These are phyloP conservation scores for Enoplosus armatus DNA, from an alignment of 2,797 vertebrate species.

Conservation along the genomic window DNA sequence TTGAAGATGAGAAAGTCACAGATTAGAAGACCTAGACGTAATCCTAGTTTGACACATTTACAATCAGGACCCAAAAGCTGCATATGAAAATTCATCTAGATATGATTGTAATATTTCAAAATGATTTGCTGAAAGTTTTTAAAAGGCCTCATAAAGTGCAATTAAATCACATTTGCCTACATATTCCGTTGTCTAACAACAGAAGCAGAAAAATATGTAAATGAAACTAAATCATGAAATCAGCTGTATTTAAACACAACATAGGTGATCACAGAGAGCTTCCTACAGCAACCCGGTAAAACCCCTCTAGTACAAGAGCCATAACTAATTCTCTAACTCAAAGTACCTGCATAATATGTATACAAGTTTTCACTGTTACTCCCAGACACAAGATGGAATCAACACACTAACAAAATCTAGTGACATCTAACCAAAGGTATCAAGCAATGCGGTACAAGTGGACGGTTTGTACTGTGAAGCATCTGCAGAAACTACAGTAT, in stretches of 20 bases:
- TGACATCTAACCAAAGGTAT: no score
- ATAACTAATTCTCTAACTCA: constrained; percentile 4
- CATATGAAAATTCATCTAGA: neutral
- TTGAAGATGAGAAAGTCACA: neutral
- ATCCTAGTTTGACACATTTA: neutral
- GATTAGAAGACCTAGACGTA: neutral
- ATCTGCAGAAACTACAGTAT: no score
- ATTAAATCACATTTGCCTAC: neutral
- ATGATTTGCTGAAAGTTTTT: neutral
- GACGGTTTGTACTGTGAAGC: no score
- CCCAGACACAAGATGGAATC: no score
- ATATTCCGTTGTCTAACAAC: neutral
- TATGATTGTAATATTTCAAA: no score
- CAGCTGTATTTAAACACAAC: neutral
- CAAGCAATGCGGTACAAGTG: no score
- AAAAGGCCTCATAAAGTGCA: neutral
- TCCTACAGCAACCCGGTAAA: no score
- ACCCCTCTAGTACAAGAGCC: neutral
- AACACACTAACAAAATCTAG: no score
- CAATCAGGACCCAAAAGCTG: neutral
- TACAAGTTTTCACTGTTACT: no score
- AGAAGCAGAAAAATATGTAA: neutral
- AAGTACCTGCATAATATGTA: no score
- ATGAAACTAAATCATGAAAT: neutral
- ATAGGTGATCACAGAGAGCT: neutral